Conservation (phyloP, 2,113 vertebrate species). For the Ahaetulla prasina region DNA sequence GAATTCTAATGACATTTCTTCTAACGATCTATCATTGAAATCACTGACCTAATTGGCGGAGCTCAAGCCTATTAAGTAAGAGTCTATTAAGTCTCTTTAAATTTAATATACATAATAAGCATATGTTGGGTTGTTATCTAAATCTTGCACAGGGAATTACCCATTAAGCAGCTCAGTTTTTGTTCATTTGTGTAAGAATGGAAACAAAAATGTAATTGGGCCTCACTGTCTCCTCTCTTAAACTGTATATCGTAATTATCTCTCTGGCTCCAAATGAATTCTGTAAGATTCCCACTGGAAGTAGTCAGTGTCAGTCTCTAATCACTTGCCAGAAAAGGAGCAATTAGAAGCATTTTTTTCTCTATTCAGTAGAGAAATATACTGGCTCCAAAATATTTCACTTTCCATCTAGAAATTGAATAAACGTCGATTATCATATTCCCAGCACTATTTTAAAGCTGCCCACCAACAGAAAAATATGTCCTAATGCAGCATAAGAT, state of each 20-base stretch:
- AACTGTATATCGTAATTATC: slow-evolving; percentile 35
- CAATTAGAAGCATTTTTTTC: slow-evolving; percentile 28
- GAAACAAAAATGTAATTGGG: not conserved
- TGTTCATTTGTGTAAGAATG: not conserved
- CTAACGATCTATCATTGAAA: not conserved
- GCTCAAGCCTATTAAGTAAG: not conserved
- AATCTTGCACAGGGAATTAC: not conserved
- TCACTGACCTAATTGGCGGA: not conserved
- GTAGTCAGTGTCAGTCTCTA: slow-evolving; percentile 6
- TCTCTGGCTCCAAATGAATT: slow-evolving; percentile 45
- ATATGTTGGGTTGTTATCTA: not conserved
- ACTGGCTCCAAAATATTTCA: not conserved
- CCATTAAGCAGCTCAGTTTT: not conserved
- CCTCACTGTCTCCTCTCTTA: slow-evolving; percentile 9
- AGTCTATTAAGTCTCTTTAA: not conserved
- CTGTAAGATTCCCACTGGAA: slow-evolving; percentile 31
- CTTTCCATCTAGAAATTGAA: slow-evolving; percentile 33
- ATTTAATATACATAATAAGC: not conserved
- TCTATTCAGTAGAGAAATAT: slow-evolving; percentile 32
- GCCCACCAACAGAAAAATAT: not conserved
- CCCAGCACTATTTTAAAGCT: not conserved
- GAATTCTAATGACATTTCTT: not conserved
- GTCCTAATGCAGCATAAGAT: not conserved
- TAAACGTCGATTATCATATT: not conserved
- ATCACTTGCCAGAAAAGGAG: slow-evolving; percentile 40